A percentile compares a stretch with the other conserved stretches of the same genome.
Evolutionary conservation across 2,113 vertebrate species (phyloP).

Genomic region (Hyperopisus bebe): DNA sequence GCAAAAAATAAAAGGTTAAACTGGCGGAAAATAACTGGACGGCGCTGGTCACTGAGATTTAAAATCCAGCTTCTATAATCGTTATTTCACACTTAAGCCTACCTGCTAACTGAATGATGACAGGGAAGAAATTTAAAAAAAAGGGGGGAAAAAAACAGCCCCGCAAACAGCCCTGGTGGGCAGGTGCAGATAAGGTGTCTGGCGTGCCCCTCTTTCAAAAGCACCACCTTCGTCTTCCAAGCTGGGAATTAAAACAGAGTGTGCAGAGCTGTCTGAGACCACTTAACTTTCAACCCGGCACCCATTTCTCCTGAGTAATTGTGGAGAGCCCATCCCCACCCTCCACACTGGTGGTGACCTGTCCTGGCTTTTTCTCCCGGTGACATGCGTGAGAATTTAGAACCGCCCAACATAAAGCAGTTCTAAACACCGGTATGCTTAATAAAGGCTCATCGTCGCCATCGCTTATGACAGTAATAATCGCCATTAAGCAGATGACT

Average conservation of each 20-base stretch:
- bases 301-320: neutral
- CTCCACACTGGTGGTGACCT: neutral
- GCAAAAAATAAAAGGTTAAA: neutral
- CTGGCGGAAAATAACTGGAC: neutral
- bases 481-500: neutral
- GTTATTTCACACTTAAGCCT: neutral
- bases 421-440: neutral
- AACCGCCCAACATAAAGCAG: neutral
- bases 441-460: neutral
- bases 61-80: neutral
- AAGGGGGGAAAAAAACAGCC: neutral
- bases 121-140: neutral
- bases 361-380: neutral
- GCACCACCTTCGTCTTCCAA: conserved; percentile 56
- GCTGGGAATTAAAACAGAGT: conserved; percentile 51
- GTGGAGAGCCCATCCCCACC: neutral
- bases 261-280: conserved; percentile 46
- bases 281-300: conserved; percentile 26
- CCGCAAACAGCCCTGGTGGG: conserved; percentile 19
- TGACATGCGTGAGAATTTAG: neutral
- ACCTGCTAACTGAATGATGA: neutral
- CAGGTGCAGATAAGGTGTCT: conserved; percentile 39
- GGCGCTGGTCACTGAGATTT: neutral
- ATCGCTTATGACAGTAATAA: neutral
- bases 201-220: conserved; percentile 61